Percentiles rank a stretch among this genome's conserved stretches.
Conservation (phyloP, 2,888 invertebrate species). For the Sicus ferrugineus region DNA sequence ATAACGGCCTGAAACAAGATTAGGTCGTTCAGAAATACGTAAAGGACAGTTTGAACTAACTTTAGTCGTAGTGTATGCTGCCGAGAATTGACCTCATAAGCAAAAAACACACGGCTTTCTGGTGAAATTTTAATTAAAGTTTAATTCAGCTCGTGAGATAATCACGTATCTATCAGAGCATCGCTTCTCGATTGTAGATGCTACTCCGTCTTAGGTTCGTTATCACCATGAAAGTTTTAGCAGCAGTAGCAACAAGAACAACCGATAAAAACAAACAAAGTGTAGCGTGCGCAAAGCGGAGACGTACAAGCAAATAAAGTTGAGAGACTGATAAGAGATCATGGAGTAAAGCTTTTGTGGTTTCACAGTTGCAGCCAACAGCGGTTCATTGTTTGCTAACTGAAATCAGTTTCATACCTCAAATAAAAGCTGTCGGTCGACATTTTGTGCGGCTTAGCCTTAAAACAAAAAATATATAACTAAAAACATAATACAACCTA, state of each 20-base stretch:
- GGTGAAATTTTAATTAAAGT: neutral
- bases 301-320: conserved; percentile 8
- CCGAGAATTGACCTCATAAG: too few relatives aligned
- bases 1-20: too few relatives aligned
- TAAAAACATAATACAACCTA: too few relatives aligned
- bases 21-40: too few relatives aligned
- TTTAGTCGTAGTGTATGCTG: too few relatives aligned
- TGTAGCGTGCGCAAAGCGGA: neutral
- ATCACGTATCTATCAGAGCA: neutral
- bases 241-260: conserved; percentile 1
- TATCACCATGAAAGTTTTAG: conserved; percentile 1
- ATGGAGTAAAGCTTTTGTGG: neutral
- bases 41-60: too few relatives aligned
- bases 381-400: neutral
- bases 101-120: neutral
- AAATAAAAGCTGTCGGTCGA: neutral
- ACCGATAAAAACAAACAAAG: neutral
- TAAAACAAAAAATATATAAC: too few relatives aligned
- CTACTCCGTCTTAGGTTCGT: neutral
- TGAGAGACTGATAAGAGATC: conserved; percentile 3
- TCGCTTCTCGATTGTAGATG: neutral
- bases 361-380: conserved; percentile 12
- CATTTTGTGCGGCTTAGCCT: too few relatives aligned
- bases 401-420: conserved; percentile 2
- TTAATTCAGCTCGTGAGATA: neutral